These are phyloP conservation scores for Drosophila cardini DNA, from an alignment of 1,140 invertebrate species.

Conservation along the genomic window DNA sequence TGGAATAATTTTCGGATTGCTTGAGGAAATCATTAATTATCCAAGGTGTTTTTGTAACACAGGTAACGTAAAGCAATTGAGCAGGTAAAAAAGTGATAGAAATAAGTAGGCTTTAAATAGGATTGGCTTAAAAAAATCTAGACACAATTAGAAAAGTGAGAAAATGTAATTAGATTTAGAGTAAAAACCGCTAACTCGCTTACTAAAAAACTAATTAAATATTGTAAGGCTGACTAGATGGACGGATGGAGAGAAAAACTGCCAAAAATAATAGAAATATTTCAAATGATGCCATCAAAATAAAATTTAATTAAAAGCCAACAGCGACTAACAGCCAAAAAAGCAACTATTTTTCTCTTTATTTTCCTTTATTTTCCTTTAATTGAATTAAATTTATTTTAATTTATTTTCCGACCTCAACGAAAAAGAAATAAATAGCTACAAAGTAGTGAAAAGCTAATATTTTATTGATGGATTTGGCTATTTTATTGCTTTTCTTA, in stretches of 20 bases:
- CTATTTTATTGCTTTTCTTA: not conserved
- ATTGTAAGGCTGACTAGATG: not conserved
- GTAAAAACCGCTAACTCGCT: conserved; percentile 6
- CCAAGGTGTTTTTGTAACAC: not conserved
- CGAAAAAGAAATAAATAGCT: conserved; percentile 3
- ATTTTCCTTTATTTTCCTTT: conserved; percentile 54
- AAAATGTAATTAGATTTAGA: no score
- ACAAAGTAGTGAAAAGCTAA: conserved; percentile 4
- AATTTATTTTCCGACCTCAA: conserved; percentile 40
- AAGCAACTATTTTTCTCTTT: conserved; percentile 43
- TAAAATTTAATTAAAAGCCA: conserved; percentile 43
- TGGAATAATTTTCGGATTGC: conserved; percentile 8
- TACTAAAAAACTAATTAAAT: conserved; percentile 42
- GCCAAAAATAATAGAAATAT: conserved; percentile 8
- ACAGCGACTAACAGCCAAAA: conserved; percentile 18
- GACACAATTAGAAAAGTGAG: not conserved
- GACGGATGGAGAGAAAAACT: not conserved
- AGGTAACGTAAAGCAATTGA: not conserved
- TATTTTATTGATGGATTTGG: conserved; percentile 11
- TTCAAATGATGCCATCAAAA: conserved; percentile 12
- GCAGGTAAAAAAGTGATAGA: conserved; percentile 5
- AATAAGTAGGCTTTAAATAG: not conserved
- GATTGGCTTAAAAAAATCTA: not conserved
- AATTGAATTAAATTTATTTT: conserved; percentile 45
- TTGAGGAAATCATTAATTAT: conserved; percentile 11